Conservation (phyloP, 2,888 invertebrate species). For the Protophormia terraenovae region DNA sequence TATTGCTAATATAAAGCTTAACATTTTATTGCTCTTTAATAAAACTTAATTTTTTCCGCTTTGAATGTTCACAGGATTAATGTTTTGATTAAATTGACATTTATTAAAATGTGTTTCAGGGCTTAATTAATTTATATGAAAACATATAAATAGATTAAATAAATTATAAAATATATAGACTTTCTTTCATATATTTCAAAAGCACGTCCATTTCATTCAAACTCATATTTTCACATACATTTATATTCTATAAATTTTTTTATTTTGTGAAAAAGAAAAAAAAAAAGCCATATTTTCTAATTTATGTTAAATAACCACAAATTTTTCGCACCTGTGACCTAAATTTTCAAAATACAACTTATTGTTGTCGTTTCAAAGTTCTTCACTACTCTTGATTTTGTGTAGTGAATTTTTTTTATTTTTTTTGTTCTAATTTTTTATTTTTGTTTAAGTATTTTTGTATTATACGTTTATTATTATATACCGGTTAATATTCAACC, state of each 20-base stretch:
- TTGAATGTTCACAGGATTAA: not conserved
- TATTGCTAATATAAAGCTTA: no score
- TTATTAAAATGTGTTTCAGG: not conserved
- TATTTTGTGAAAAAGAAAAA: not conserved
- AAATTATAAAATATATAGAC: not conserved
- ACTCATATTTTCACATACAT: no score
- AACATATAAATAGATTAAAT: not conserved
- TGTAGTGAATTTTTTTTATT: not conserved
- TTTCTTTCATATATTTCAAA: not conserved
- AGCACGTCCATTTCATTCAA: not conserved
- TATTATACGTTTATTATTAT: not conserved
- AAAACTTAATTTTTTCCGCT: no score
- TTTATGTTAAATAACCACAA: constrained; percentile 23
- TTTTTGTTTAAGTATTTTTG: not conserved
- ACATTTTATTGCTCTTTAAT: no score
- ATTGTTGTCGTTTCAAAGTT: constrained; percentile 12
- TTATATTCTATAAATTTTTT: not conserved
- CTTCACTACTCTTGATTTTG: no score
- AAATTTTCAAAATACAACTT: constrained; percentile 12
- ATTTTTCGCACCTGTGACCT: constrained; percentile 52
- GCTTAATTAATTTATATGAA: not conserved
- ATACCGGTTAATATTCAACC: not conserved
- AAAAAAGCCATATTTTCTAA: not conserved
- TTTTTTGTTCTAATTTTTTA: not conserved
- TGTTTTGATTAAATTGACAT: not conserved